Percentiles rank a stretch among this genome's conserved stretches.
Conservation (phyloP, 2,888 invertebrate genomes). For the Hypomecis atomaria region DNA sequence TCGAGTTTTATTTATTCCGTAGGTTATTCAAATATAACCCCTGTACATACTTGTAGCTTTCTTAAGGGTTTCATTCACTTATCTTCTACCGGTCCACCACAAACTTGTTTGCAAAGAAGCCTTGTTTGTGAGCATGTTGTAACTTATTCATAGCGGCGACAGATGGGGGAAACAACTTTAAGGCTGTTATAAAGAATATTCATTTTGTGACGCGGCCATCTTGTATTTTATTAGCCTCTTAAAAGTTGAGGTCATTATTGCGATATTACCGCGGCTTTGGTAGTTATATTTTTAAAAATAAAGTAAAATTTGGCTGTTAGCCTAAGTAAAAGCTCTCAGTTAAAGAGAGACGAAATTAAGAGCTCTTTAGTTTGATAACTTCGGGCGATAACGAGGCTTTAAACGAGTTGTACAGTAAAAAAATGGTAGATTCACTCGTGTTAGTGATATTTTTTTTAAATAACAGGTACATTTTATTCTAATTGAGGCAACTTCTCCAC, state of each 20-base stretch:
- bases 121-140: conserved; percentile 31
- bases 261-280: conserved; percentile 31
- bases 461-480: not conserved
- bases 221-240: conserved; percentile 46
- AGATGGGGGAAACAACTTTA: conserved; percentile 38
- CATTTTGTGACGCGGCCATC: conserved; percentile 40
- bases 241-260: conserved; percentile 44
- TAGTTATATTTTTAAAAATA: conserved; percentile 13
- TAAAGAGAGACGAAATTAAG: conserved; percentile 8
- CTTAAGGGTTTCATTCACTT: conserved; percentile 5
- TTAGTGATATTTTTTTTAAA: not conserved
- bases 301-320: conserved; percentile 3
- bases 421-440: not conserved
- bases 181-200: conserved; percentile 44
- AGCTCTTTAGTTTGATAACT: conserved; percentile 7
- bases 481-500: no score
- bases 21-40: not conserved
- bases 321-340: conserved; percentile 16
- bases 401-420: conserved; percentile 2
- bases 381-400: not conserved
- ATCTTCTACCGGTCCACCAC: conserved; percentile 1
- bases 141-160: conserved; percentile 47
- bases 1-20: not conserved
- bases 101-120: conserved; percentile 24
- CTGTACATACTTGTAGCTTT: not conserved